Percentiles rank a stretch among this genome's conserved stretches.
These are phyloP conservation scores for Pipistrellus pygmaeus DNA, from an alignment of 2,797 vertebrate species.

Conservation along the genomic window DNA sequence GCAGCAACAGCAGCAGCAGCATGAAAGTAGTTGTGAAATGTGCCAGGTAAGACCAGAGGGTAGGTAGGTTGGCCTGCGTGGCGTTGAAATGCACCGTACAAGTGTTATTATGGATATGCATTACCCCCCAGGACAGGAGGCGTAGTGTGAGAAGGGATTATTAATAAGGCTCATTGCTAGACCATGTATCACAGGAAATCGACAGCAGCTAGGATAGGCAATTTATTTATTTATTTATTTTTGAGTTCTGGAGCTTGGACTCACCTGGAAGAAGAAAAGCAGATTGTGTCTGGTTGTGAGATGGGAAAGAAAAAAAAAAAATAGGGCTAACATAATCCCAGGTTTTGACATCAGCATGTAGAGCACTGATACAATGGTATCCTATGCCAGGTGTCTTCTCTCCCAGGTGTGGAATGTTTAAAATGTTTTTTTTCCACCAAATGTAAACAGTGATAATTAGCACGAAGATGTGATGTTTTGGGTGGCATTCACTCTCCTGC, in stretches of 20 bases:
- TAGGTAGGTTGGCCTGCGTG: slow-evolving; percentile 29
- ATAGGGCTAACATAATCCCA: slow-evolving; percentile 55
- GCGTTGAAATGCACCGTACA: slow-evolving; percentile 23
- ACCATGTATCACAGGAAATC: slow-evolving; percentile 45
- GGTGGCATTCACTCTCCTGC: slow-evolving; percentile 24
- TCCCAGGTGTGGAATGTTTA: slow-evolving; percentile 75
- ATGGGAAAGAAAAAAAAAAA: slow-evolving; percentile 35
- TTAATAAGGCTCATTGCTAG: slow-evolving; percentile 43
- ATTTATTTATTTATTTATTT: not conserved
- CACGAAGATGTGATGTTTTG: slow-evolving; percentile 58
- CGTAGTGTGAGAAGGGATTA: slow-evolving; percentile 55
- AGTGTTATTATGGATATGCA: slow-evolving; percentile 49
- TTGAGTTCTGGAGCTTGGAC: slow-evolving; percentile 4
- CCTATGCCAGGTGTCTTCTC: slow-evolving; percentile 6
- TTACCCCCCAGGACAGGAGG: slow-evolving; percentile 54
- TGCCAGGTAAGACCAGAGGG: slow-evolving; percentile 70
- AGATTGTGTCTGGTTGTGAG: slow-evolving; percentile 60
- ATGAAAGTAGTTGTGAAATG: slow-evolving; percentile 77
- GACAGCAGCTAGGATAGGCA: slow-evolving; percentile 51
- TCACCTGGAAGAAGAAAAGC: slow-evolving; percentile 69
- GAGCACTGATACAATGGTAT: slow-evolving; percentile 38
- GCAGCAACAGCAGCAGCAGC: not conserved
- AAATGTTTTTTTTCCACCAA: slow-evolving; percentile 60
- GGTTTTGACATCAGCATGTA: slow-evolving; percentile 38
- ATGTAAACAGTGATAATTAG: slow-evolving; percentile 73